Conservation (phyloP, 53 echinoderm and acorn worm species). For the Holothuria scabra region DNA sequence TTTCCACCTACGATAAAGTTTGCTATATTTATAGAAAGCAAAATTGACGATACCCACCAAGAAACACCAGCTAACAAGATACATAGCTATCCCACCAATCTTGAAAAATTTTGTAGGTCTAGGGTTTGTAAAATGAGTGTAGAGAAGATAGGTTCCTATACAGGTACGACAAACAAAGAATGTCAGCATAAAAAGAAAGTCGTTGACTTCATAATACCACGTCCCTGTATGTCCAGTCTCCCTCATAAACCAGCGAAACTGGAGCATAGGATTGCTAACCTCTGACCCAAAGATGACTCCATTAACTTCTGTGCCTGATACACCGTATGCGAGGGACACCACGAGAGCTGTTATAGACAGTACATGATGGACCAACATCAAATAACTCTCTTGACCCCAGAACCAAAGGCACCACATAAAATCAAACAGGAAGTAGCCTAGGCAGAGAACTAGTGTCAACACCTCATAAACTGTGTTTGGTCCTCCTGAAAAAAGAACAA, state of each 20-base stretch:
- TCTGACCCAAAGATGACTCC: slow-evolving; percentile 97
- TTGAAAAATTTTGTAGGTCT: slow-evolving; percentile 67
- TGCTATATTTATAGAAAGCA: slow-evolving; percentile 73
- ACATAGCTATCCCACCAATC: slow-evolving; percentile 71
- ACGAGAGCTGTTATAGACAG: slow-evolving; percentile 76
- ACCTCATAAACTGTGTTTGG: slow-evolving; percentile 78
- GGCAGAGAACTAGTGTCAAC: slow-evolving; percentile 73
- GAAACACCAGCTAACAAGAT: slow-evolving; percentile 85
- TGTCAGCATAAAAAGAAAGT: slow-evolving; percentile 74
- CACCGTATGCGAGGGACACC: slow-evolving; percentile 54
- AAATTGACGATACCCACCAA: slow-evolving; percentile 70
- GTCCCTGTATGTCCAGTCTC: slow-evolving; percentile 66
- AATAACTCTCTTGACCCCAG: slow-evolving; percentile 72
- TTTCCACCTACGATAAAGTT: slow-evolving; percentile 60
- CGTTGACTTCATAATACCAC: slow-evolving; percentile 81
- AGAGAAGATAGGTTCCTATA: slow-evolving; percentile 77
- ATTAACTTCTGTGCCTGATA: slow-evolving; percentile 87
- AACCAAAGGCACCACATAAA: slow-evolving; percentile 71
- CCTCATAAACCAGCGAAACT: slow-evolving; percentile 88
- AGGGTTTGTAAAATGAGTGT: slow-evolving; percentile 73
- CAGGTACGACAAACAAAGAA: slow-evolving; percentile 77
- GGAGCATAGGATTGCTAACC: slow-evolving; percentile 88
- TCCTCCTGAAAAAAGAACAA: slow-evolving; percentile 65
- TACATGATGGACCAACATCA: slow-evolving; percentile 86
- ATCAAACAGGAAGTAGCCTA: slow-evolving; percentile 95